Conservation (phyloP, 92 coral and sea anemone species). For the Chrysogorgia sp. region DNA sequence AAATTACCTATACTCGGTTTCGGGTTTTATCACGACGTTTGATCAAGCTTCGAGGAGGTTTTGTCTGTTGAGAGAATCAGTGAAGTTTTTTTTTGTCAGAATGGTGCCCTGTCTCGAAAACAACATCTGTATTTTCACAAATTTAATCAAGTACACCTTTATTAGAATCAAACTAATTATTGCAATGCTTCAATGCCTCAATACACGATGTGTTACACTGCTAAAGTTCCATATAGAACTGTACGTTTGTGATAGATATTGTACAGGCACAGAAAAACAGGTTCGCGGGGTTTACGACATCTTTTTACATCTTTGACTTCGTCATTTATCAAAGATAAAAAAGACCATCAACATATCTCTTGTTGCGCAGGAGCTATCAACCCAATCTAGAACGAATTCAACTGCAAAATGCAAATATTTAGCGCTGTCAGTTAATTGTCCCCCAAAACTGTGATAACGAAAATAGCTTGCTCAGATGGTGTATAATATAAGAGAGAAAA, state of each 20-base stretch:
- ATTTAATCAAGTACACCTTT: slow-evolving; percentile 21
- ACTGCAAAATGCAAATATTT: slow-evolving; percentile 54
- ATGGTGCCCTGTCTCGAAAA: not conserved
- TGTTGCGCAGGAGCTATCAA: slow-evolving; percentile 41
- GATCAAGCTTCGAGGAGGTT: too few relatives aligned
- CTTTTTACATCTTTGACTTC: slow-evolving; percentile 35
- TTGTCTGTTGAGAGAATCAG: slow-evolving; percentile 19
- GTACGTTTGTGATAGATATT: not conserved
- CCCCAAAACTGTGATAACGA: slow-evolving; percentile 29
- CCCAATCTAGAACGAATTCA: slow-evolving; percentile 45
- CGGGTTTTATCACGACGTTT: not conserved
- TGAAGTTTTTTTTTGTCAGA: too few relatives aligned
- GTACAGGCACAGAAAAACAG: not conserved
- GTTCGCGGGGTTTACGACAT: not conserved
- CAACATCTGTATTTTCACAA: slow-evolving; percentile 29
- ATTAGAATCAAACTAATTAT: not conserved
- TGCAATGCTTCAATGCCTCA: slow-evolving; percentile 4
- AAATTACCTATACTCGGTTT: not conserved
- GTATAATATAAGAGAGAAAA: slow-evolving; percentile 12
- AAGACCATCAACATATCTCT: slow-evolving; percentile 22
- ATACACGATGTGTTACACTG: not conserved
- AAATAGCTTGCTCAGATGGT: slow-evolving; percentile 33
- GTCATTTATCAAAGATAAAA: slow-evolving; percentile 38
- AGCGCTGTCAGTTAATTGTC: slow-evolving; percentile 47
- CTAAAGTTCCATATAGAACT: not conserved